Evolutionary conservation across 2,113 vertebrate genomes (phyloP), one percentile per base, ranked within the genome.

Genomic region (Empidonax alnorum): DNA sequence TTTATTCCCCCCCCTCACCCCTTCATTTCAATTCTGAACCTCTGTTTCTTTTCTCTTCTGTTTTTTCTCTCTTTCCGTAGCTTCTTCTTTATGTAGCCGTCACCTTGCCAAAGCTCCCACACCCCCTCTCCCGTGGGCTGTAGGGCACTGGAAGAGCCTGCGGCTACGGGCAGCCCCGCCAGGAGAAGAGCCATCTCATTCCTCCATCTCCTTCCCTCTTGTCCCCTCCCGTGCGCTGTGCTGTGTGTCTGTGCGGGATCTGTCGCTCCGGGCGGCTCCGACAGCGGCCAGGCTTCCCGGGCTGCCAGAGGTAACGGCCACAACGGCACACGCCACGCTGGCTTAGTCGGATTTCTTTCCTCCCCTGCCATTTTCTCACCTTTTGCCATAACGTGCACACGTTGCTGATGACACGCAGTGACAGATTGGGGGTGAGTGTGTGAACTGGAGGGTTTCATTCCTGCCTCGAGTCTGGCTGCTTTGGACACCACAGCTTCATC

Each of bases 51-150:
- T 90, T 94, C 74, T 91, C 69, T 90, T 44, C 90, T 96, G 76
- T 96, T 91, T 96, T 96, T 97, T 59, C 93, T 98, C 95, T 98
- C 87, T 97, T 50, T 96, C 98, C 95, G 94, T 98, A 98, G 98
- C 98, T 98, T 98, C 98, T 98, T 98, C 98, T 98, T 98, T 98
- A 96, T 98, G 97, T 98, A 98, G 87, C 62, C 88, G 83, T 91
- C 97, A 98, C 63, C 97, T 97, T 98, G 97, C 97, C 97, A 97
- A 75, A 97, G 98, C 95, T 96, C 97, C 97, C 94, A 83, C 95
- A 93, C 87, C 93, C 95, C 92, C 97, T 97, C 95, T 98, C 98
- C 97, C 97, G 96, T 94, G 97, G 97, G 94, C 95, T 90, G 7
- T 75, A 97, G 96, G 93, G 95, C 96, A 69, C 97, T 97, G 97